Evolutionary conservation across 2,888 invertebrate species (phyloP).

Genomic region (Rhabditoides inermis): DNA sequence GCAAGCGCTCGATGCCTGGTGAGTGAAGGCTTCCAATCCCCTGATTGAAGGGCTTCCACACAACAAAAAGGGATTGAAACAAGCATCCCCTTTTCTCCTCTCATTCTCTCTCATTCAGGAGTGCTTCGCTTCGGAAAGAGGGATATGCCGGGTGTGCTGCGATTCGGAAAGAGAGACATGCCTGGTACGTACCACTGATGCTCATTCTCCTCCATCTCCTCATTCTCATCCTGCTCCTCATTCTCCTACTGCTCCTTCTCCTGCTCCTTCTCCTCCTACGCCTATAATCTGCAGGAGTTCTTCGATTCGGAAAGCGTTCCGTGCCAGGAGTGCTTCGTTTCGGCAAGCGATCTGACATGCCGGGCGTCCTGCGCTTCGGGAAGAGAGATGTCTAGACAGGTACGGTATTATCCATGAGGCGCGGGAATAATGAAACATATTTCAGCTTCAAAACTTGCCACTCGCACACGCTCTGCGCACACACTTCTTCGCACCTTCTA

Average conservation of each 20-base stretch:
- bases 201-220: not conserved
- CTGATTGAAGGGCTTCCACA: too few relatives aligned
- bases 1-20: too few relatives aligned
- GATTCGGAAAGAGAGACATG: conserved; percentile 31
- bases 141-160: conserved; percentile 34
- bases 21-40: too few relatives aligned
- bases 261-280: too few relatives aligned
- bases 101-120: too few relatives aligned
- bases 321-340: conserved; percentile 11
- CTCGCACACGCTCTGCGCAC: too few relatives aligned
- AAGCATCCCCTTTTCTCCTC: too few relatives aligned
- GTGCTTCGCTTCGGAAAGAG: conserved; percentile 28
- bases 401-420: too few relatives aligned
- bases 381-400: conserved; percentile 31
- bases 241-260: not conserved
- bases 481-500: not conserved
- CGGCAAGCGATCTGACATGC: conserved; percentile 18
- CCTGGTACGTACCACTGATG: conserved; percentile 20
- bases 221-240: not conserved
- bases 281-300: conserved; percentile 27
- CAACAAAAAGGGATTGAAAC: too few relatives aligned
- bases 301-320: conserved; percentile 28
- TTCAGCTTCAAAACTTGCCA: too few relatives aligned
- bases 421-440: too few relatives aligned
- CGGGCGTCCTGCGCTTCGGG: conserved; percentile 30